Evolutionary conservation across 1,140 invertebrate genomes (phyloP), one percentile per base, ranked within the genome.

Genomic region (Euborellia annulipes): DNA sequence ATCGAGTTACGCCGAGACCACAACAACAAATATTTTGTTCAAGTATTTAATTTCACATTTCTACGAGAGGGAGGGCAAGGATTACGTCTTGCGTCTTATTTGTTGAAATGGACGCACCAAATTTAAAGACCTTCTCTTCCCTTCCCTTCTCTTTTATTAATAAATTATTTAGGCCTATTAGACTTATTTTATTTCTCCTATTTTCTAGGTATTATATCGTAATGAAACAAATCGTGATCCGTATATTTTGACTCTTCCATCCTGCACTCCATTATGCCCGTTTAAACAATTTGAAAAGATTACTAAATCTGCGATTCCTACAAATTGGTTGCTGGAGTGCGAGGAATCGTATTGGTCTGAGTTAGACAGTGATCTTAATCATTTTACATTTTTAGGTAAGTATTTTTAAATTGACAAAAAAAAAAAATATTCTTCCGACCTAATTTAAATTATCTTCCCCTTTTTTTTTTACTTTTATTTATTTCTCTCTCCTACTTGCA

Each of bases 1-100:
- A 59, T 88, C 21, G 87, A 91, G 62, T 60, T 90, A 2, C 61
- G 55, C 46, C 49, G 59, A 32, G 47, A 44, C 2, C 2, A 32
- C 4, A 45, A 52, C 16, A 46, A 47, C 6, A 17, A 50, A 14
- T 50, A 52, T 45, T 55, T 48, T 51, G 53, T 65, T 17, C 6
- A 20, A 41, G 3, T 20, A 41, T 8, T 13, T 41, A 3, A 13
- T 4, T 4, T 6, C 22, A 7, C n/a, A n/a, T n/a, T 8, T 3
- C n/a, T n/a, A 13, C 13, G n/a, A 22, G 3, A n/a, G 2, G 3
- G 19, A 11, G 22, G 6, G 8, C 27, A 1, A 7, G 9, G 9
- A 1, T 23, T 4, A 13, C 4, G 11, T 30, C 14, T 1, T 1
- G 7, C 0, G n/a, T 23, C 8, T 6, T 19, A 9, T 19, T 41